Evolutionary conservation across 35 echinoderm and acorn worm genomes (phyloP).

Genomic region (Strongylocentrotus purpuratus): DNA sequence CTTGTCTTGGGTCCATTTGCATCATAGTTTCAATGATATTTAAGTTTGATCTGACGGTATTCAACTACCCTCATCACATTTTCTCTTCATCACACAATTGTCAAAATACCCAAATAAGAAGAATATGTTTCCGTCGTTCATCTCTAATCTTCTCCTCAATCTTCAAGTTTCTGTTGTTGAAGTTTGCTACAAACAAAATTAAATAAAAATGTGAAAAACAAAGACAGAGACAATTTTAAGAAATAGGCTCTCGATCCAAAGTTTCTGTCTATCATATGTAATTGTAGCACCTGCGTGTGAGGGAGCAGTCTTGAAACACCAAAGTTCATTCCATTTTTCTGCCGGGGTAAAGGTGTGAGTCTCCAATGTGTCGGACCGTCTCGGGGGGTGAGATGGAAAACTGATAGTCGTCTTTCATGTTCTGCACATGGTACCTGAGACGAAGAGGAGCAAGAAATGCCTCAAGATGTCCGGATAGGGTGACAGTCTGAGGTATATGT

Average conservation of each 20-base stretch:
- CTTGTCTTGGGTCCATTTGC: too few relatives aligned
- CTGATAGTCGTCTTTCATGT: constrained; percentile 9
- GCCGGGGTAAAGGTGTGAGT: neutral
- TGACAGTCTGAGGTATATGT: neutral
- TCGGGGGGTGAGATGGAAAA: neutral
- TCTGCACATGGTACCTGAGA: neutral
- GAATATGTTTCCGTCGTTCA: too few relatives aligned
- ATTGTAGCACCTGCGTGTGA: neutral
- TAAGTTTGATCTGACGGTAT: too few relatives aligned
- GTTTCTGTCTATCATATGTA: neutral
- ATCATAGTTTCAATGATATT: too few relatives aligned
- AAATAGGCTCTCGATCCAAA: neutral
- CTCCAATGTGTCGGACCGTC: neutral
- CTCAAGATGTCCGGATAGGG: neutral
- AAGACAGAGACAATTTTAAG: neutral
- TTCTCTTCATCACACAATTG: too few relatives aligned
- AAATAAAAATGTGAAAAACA: too few relatives aligned
- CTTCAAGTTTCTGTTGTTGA: too few relatives aligned
- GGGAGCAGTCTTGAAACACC: neutral
- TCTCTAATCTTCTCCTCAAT: too few relatives aligned
- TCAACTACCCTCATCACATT: too few relatives aligned
- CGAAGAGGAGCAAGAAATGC: neutral
- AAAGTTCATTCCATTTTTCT: constrained; percentile 3
- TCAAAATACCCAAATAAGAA: too few relatives aligned
- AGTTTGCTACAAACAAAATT: too few relatives aligned